A percentile compares a stretch with the other conserved stretches of the same genome.
Evolutionary conservation across 2,113 vertebrate species (phyloP).

Genomic region (Antechinus stuartii): DNA sequence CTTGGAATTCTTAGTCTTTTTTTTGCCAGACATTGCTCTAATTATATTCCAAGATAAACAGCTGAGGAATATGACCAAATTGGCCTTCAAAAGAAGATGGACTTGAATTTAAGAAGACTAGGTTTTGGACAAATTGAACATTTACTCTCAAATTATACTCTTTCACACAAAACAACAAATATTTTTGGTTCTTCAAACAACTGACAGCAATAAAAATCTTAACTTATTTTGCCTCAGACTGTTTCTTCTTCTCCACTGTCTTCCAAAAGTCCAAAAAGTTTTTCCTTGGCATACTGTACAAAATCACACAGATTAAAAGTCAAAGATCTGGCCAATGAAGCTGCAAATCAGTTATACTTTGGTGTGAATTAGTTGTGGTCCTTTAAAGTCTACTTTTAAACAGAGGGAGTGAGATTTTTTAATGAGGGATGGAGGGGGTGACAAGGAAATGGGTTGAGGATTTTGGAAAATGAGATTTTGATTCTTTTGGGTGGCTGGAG

Average conservation of each 20-base stretch:
- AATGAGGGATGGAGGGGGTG: not conserved
- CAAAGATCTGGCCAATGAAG: not conserved
- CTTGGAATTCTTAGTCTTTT: constrained; percentile 1
- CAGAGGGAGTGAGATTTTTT: not conserved
- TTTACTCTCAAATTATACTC: not conserved
- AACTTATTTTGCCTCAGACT: not conserved
- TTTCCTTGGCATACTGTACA: not conserved
- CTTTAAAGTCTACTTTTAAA: not conserved
- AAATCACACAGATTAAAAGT: constrained; percentile 12
- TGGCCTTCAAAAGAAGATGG: not conserved
- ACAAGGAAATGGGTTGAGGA: not conserved
- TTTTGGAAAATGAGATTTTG: not conserved
- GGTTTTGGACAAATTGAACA: not conserved
- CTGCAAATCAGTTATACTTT: not conserved
- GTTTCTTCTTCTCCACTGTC: not conserved
- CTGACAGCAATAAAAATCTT: not conserved
- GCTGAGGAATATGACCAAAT: constrained; percentile 38
- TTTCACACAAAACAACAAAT: not conserved
- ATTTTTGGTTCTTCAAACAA: not conserved
- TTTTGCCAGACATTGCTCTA: constrained; percentile 33
- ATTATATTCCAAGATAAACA: constrained; percentile 15
- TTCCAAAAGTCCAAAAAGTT: not conserved
- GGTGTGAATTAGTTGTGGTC: not conserved
- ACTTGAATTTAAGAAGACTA: not conserved
- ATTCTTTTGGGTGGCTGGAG: not conserved